These are phyloP conservation scores for Pelusios castaneus DNA, from an alignment of 2,113 vertebrate species.

Conservation along the genomic window DNA sequence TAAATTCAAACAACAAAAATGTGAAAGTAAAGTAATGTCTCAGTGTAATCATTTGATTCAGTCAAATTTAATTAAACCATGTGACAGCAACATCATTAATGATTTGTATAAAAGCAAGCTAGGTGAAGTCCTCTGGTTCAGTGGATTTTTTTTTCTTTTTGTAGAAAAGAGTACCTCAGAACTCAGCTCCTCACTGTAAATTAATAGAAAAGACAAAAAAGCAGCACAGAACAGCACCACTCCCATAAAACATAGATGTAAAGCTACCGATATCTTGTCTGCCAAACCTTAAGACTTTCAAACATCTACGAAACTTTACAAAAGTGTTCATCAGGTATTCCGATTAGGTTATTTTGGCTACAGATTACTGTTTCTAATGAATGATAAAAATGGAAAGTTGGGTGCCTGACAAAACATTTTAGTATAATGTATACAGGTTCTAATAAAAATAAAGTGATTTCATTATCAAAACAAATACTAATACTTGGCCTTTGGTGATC, in stretches of 20 bases:
- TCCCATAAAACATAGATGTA: not conserved
- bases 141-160: not conserved
- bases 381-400: conserved; percentile 30
- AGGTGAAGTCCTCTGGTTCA: not conserved
- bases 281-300: conserved; percentile 26
- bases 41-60: not conserved
- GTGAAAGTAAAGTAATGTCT: fast-evolving
- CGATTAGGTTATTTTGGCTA: conserved; percentile 35
- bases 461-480: conserved; percentile 61
- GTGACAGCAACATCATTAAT: not conserved
- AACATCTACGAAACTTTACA: not conserved
- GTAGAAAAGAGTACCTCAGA: conserved; percentile 21
- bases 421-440: conserved; percentile 9
- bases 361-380: conserved; percentile 4
- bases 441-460: conserved; percentile 61
- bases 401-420: conserved; percentile 50
- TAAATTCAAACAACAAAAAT: not conserved
- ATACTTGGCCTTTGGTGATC: conserved; percentile 52
- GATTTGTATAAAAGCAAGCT: conserved; percentile 20
- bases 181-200: not conserved
- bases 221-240: not conserved
- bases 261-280: conserved; percentile 34
- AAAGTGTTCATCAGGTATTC: conserved; percentile 20
- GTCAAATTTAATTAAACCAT: conserved; percentile 30
- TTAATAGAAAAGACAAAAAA: conserved; percentile 7